Percentiles rank a stretch among this genome's conserved stretches.
These are phyloP conservation scores for Aplidium turbinatum DNA, from an alignment of 23 tunicate species.

Conservation along the genomic window DNA sequence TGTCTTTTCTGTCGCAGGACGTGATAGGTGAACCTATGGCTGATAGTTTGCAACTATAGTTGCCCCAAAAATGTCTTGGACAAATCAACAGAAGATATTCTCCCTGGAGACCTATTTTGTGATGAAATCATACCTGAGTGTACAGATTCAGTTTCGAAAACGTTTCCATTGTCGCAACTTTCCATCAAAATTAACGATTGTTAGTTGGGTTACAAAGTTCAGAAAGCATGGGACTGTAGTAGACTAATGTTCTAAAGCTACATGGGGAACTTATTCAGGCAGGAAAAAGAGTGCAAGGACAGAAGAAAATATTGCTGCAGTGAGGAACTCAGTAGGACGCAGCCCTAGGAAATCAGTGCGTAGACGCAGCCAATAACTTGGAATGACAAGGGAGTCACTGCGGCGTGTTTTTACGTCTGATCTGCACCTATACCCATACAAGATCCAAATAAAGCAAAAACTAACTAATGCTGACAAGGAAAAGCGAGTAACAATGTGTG, in stretches of 20 bases:
- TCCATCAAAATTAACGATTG: constrained; percentile 11
- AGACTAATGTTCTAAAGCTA: constrained; percentile 14
- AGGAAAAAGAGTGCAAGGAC: neutral
- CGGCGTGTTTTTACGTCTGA: constrained; percentile 12
- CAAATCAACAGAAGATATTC: constrained; percentile 18
- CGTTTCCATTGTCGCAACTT: constrained; percentile 19
- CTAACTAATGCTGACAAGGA: constrained; percentile 19
- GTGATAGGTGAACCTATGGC: neutral
- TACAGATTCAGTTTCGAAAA: constrained; percentile 13
- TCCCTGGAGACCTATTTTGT: constrained; percentile 21
- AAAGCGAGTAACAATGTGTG: constrained; percentile 22
- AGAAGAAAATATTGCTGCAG: constrained; percentile 17
- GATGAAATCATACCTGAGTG: constrained; percentile 1
- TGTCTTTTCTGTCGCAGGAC: neutral
- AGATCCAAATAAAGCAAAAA: constrained; percentile 29
- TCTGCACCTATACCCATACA: constrained; percentile 20
- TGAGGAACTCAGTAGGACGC: constrained; percentile 9
- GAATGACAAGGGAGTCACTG: constrained; percentile 6
- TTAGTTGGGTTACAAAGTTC: constrained; percentile 23
- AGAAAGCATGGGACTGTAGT: constrained; percentile 20
- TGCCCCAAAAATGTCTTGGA: constrained; percentile 19
- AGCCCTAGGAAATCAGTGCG: constrained; percentile 10
- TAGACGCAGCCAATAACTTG: constrained; percentile 20
- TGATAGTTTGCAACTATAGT: neutral
- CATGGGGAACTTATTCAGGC: constrained; percentile 21